Conservation (phyloP, 2,888 invertebrate genomes). For the Steinernema carpocapsae region DNA sequence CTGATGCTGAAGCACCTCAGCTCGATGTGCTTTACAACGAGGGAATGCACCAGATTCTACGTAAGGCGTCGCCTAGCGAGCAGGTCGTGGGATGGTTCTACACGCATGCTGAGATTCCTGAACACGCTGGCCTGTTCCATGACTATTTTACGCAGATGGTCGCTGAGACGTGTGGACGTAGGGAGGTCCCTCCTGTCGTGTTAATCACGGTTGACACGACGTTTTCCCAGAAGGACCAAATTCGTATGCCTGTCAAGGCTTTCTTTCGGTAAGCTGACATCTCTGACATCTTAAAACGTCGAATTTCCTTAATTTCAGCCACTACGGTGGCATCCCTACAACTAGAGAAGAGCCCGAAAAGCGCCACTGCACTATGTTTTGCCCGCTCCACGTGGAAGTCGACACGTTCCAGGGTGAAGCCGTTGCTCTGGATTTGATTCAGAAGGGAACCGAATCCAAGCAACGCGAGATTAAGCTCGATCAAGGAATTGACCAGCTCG, state of each 20-base stretch:
- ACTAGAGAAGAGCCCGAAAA: constrained; percentile 82
- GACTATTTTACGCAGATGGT: constrained; percentile 66
- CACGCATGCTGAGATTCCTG: constrained; percentile 94
- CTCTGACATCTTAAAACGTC: background rate
- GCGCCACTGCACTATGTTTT: constrained; percentile 48
- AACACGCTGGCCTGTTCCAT: constrained; percentile 70
- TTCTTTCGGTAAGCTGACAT: constrained; percentile 80
- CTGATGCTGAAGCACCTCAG: constrained; percentile 78
- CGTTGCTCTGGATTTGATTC: constrained; percentile 71
- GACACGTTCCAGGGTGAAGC: constrained; percentile 88
- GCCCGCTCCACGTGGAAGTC: constrained; percentile 78
- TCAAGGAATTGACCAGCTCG: constrained; percentile 79
- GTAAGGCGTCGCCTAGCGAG: constrained; percentile 88
- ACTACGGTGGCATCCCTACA: constrained; percentile 88
- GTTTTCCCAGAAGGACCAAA: constrained; percentile 76
- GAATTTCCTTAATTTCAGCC: constrained; percentile 72
- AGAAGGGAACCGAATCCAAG: constrained; percentile 68
- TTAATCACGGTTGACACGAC: constrained; percentile 94
- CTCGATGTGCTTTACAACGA: constrained; percentile 94
- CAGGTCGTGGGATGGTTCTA: constrained; percentile 97
- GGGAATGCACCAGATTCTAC: constrained; percentile 79
- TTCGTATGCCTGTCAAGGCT: constrained; percentile 89
- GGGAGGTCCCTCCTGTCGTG: constrained; percentile 72
- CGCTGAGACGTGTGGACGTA: constrained; percentile 49
- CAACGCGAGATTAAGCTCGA: constrained; percentile 74